Conservation (phyloP, 2,113 vertebrate genomes). For the Pica pica region DNA sequence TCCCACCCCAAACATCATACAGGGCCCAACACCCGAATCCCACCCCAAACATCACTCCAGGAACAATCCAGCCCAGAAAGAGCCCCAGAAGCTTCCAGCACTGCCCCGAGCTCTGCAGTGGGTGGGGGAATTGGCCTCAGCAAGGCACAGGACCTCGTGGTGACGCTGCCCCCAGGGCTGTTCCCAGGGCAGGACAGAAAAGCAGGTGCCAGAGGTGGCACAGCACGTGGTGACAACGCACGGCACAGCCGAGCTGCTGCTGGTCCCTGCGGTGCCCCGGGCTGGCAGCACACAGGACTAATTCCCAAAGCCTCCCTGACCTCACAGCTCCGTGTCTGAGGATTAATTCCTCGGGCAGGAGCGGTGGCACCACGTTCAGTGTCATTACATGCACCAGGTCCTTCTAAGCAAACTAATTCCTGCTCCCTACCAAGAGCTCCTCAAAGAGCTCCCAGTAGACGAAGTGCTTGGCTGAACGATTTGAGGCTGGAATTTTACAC, state of each 20-base stretch:
- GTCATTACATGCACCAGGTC: background rate
- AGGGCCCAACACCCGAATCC: background rate
- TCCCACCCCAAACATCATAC: too few species aligned
- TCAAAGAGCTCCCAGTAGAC: background rate
- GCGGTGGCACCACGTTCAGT: rapidly evolving
- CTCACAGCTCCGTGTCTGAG: rapidly evolving
- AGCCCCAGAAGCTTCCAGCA: background rate
- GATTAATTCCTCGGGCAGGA: background rate
- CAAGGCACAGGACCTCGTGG: rapidly evolving
- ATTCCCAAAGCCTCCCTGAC: background rate
- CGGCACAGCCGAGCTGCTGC: background rate
- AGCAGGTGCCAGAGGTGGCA: background rate
- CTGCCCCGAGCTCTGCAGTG: rapidly evolving
- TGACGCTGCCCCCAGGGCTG: rapidly evolving
- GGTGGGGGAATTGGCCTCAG: rapidly evolving
- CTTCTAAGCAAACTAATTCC: background rate
- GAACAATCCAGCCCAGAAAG: background rate
- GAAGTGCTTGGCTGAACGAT: background rate
- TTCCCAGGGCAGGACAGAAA: background rate
- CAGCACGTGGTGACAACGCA: rapidly evolving
- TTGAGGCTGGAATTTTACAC: background rate
- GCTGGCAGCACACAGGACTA: background rate
- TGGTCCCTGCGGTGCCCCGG: background rate
- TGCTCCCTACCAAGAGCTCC: background rate
- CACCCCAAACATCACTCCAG: background rate